A percentile compares a stretch with the other conserved stretches of the same genome.
These are phyloP conservation scores for Homarus americanus DNA, from an alignment of 1,140 invertebrate genomes.

Conservation along the genomic window DNA sequence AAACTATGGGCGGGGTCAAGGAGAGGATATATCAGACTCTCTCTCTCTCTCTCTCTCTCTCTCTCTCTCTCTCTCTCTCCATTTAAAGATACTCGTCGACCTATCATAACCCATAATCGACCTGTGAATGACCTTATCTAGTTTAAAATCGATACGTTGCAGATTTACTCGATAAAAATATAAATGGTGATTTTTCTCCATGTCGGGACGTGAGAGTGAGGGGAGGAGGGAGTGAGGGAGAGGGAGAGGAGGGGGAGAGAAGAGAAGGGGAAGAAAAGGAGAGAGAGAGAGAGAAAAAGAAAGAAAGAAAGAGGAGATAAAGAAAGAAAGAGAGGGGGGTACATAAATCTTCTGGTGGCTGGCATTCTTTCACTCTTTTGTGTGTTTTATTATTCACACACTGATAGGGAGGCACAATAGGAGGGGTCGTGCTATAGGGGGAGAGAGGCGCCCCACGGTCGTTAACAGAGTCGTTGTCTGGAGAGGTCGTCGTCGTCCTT, in stretches of 20 bases:
- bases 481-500: slow-evolving; percentile 53
- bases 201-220: slow-evolving; percentile 1
- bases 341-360: slow-evolving; percentile 43
- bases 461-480: slow-evolving; percentile 44
- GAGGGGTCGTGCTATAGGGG: neutral
- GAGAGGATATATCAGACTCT: neutral
- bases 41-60: too few species aligned
- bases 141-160: slow-evolving; percentile 45
- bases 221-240: neutral
- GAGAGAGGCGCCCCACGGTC: neutral
- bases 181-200: neutral
- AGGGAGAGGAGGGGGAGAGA: neutral
- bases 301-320: too few species aligned
- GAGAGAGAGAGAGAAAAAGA: neutral
- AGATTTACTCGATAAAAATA: slow-evolving; percentile 50
- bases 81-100: neutral
- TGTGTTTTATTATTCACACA: slow-evolving; percentile 65
- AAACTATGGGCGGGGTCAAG: slow-evolving; percentile 32
- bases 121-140: slow-evolving; percentile 33
- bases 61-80: too few species aligned
- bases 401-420: slow-evolving; percentile 53
- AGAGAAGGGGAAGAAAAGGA: neutral
- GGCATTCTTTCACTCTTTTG: slow-evolving; percentile 47
- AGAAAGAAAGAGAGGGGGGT: slow-evolving; percentile 42
- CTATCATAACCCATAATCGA: neutral